Evolutionary conservation across 2,113 vertebrate species (phyloP).

Genomic region (Ailurus styani): DNA sequence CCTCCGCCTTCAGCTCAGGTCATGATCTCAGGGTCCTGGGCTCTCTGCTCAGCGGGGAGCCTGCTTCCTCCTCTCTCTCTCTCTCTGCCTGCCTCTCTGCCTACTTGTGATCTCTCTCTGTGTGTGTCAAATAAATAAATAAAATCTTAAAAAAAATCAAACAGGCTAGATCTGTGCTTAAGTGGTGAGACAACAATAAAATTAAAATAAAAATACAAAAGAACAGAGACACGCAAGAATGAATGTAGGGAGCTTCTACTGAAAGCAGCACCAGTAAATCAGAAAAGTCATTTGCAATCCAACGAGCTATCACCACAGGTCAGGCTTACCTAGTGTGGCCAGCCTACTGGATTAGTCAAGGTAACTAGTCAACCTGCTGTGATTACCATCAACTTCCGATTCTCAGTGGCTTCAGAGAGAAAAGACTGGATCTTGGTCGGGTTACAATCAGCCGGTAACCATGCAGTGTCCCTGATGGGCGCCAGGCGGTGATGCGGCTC

Average conservation of each 20-base stretch:
- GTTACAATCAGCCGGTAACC: accelerated
- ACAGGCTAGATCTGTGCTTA: background rate
- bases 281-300: background rate
- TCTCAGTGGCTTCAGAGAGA: background rate
- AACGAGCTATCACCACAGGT: background rate
- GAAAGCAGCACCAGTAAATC: background rate
- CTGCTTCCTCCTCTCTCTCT: too few species aligned
- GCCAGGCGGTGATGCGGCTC: background rate
- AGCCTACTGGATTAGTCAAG: accelerated
- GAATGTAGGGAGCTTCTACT: accelerated
- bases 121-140: too few species aligned
- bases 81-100: too few species aligned
- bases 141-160: too few species aligned
- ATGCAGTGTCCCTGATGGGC: too few species aligned
- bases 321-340: background rate
- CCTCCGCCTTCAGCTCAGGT: too few species aligned
- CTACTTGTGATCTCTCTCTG: too few species aligned
- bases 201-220: background rate
- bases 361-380: too few species aligned
- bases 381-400: background rate
- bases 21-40: too few species aligned
- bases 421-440: background rate
- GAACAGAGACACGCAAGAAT: background rate
- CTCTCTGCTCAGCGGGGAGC: too few species aligned
- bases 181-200: accelerated